Evolutionary conservation across 2,797 vertebrate genomes (phyloP).

Genomic region (Danio aesculapii): DNA sequence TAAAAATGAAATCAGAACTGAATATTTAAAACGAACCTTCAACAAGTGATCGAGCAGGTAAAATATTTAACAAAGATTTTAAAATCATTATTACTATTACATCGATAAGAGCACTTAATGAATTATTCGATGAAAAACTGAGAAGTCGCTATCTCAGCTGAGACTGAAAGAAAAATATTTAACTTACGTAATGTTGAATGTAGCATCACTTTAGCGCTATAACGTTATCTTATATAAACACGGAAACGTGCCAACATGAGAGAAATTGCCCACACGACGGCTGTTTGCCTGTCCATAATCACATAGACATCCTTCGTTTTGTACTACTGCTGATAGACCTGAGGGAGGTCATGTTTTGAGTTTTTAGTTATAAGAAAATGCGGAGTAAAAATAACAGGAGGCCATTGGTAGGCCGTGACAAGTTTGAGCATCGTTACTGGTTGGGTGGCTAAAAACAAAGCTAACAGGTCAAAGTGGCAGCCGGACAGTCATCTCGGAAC

Average conservation of each 20-base stretch:
- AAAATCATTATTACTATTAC: neutral
- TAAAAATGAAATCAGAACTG: neutral
- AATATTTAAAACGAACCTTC: neutral
- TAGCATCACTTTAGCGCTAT: neutral
- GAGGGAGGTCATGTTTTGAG: neutral
- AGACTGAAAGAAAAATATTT: neutral
- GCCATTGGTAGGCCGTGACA: neutral
- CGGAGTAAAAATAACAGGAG: neutral
- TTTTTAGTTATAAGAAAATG: neutral
- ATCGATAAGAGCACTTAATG: neutral
- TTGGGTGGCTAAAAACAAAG: constrained; percentile 31
- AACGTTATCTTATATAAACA: neutral
- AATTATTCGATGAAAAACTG: neutral
- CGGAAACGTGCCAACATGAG: too few species aligned
- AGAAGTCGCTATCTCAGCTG: neutral
- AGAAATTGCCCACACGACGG: too few species aligned
- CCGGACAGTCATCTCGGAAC: neutral
- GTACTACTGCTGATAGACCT: neutral
- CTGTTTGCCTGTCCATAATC: too few species aligned
- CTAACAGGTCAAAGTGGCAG: neutral
- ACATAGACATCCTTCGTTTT: too few species aligned
- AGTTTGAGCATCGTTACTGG: neutral
- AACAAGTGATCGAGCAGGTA: neutral
- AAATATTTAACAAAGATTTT: neutral
- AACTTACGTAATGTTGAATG: neutral